These are phyloP conservation scores for Labia minor DNA, from an alignment of 2,888 invertebrate species.

Conservation along the genomic window DNA sequence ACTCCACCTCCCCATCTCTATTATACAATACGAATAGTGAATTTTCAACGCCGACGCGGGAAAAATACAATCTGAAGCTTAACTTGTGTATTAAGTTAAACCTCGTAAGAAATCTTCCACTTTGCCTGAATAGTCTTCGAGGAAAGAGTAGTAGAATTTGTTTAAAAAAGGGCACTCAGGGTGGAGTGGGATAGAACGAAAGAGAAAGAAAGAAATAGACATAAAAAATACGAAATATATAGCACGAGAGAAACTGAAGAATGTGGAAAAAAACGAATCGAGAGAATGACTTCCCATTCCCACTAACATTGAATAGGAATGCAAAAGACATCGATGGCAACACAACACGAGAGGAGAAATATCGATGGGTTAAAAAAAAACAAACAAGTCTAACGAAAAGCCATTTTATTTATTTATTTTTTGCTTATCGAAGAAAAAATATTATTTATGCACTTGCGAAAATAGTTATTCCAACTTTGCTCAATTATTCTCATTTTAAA, in stretches of 20 bases:
- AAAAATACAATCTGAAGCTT: neutral
- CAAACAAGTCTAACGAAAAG: too few relatives aligned
- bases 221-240: neutral
- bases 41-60: neutral
- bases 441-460: too few relatives aligned
- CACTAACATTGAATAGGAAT: neutral
- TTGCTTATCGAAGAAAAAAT: too few relatives aligned
- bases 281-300: neutral
- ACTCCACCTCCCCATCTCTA: neutral
- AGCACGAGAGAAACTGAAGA: neutral
- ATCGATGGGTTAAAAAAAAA: too few relatives aligned
- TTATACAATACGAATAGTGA: neutral
- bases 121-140: too few relatives aligned
- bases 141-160: neutral
- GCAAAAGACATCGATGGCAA: neutral
- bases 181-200: too few relatives aligned
- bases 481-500: too few relatives aligned
- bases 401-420: too few relatives aligned
- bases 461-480: too few relatives aligned
- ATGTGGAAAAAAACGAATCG: neutral
- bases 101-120: neutral
- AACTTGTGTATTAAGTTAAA: neutral
- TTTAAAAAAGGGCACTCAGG: too few relatives aligned
- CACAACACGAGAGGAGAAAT: too few relatives aligned
- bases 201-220: neutral